Conservation (phyloP, 2,888 invertebrate species). For the Metallyticus violacea region DNA sequence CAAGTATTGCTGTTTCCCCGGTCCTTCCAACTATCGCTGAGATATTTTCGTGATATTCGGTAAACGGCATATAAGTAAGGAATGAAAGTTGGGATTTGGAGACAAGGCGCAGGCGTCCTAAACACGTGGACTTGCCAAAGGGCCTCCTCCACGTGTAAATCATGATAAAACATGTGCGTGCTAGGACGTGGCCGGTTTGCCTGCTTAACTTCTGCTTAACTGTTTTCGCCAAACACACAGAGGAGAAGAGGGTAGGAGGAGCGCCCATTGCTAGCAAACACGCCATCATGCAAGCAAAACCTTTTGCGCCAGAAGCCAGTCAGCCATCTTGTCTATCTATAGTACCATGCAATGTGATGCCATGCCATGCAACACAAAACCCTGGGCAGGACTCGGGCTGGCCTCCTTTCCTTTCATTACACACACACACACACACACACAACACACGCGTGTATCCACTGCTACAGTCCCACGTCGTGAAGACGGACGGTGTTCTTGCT, state of each 20-base stretch:
- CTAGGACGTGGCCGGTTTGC: neutral
- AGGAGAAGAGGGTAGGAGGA: neutral
- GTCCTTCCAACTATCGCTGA: too few species aligned
- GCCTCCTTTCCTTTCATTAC: neutral
- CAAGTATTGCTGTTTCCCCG: too few species aligned
- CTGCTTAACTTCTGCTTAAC: neutral
- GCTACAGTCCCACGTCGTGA: too few species aligned
- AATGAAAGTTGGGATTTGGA: too few species aligned
- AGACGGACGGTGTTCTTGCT: too few species aligned
- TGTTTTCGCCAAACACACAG: neutral
- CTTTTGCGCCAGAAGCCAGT: neutral
- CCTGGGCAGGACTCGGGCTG: neutral
- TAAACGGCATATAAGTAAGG: too few species aligned
- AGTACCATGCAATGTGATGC: neutral
- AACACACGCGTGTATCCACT: too few species aligned
- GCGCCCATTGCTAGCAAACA: neutral
- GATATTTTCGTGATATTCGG: too few species aligned
- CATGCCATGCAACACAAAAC: conserved; percentile 10
- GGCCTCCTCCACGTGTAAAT: neutral
- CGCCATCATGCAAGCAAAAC: conserved; percentile 20
- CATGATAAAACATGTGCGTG: neutral
- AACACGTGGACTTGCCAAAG: neutral
- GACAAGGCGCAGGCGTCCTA: neutral
- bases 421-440: neutral
- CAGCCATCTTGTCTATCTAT: conserved; percentile 1